phyloP scores from a whole-genome alignment of 2,888 invertebrate species.

The Nezara viridula region DNA sequence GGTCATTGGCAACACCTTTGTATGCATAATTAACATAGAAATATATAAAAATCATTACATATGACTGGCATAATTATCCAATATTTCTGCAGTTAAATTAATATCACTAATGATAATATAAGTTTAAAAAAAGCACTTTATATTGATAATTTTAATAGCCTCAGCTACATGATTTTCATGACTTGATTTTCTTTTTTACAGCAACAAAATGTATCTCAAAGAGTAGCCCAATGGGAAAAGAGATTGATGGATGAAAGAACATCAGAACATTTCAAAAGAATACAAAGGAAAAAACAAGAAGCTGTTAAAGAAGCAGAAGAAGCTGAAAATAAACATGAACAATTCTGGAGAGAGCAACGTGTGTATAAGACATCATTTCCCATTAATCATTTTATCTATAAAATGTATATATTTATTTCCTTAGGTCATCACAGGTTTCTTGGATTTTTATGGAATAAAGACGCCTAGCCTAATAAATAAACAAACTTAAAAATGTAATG shows the following conservation, averaged over 20 bases:
- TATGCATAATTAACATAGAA: no score
- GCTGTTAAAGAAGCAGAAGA: conserved; percentile 74
- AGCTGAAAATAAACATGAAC: conserved; percentile 74
- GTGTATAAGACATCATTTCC: conserved; percentile 51
- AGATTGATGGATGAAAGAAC: conserved; percentile 77
- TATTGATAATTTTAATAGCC: no score
- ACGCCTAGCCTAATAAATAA: no score
- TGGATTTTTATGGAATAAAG: not conserved
- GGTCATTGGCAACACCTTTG: no score
- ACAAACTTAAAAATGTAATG: no score
- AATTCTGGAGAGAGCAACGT: conserved; percentile 79
- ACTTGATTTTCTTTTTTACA: conserved; percentile 42
- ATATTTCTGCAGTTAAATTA: no score
- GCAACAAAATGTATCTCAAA: conserved; percentile 73
- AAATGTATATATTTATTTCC: not conserved
- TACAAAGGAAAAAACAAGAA: conserved; percentile 74
- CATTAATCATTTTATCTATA: not conserved
- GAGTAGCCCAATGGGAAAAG: conserved; percentile 79
- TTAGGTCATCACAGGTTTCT: not conserved
- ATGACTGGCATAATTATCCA: no score
- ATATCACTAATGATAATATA: no score
- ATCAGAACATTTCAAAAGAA: conserved; percentile 76
- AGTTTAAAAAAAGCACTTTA: no score
- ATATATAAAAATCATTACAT: no score
- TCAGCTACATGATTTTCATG: no score